Conservation (phyloP, 1,140 invertebrate species). For the Homalodisca vitripennis region DNA sequence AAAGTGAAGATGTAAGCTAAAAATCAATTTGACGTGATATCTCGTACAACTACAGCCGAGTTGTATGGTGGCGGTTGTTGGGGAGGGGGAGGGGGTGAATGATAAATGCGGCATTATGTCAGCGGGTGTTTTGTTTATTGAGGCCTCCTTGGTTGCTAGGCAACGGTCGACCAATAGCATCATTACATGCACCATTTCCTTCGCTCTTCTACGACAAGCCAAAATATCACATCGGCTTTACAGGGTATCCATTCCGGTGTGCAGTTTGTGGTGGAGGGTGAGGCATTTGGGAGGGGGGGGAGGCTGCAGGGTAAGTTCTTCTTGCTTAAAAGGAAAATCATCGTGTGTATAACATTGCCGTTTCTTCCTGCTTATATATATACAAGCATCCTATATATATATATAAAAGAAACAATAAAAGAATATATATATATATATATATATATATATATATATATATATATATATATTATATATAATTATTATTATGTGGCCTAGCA, state of each 20-base stretch:
- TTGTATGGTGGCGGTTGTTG: not conserved
- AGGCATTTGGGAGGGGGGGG: not conserved
- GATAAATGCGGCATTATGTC: constrained; percentile 22
- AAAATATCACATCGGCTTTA: constrained; percentile 20
- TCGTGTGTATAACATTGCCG: too few species aligned
- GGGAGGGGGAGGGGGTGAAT: not conserved
- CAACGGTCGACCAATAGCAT: constrained; percentile 14
- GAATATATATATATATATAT: too few species aligned
- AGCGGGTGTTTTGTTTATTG: constrained; percentile 26
- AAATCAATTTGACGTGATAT: constrained; percentile 18
- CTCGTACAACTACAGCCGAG: not conserved
- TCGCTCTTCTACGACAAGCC: constrained; percentile 5
- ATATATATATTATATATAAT: too few species aligned
- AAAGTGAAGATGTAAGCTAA: constrained; percentile 22
- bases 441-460: too few species aligned
- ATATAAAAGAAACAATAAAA: too few species aligned
- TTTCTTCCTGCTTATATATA: too few species aligned
- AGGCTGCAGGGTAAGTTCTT: too few species aligned
- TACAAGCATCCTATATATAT: too few species aligned
- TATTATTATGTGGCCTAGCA: too few species aligned
- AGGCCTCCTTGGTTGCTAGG: constrained; percentile 25
- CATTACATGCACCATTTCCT: constrained; percentile 23
- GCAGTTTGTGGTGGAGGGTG: not conserved
- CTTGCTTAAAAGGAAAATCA: too few species aligned
- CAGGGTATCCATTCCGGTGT: not conserved